Evolutionary conservation across 2,888 invertebrate genomes (phyloP), one percentile per base, ranked within the genome.

Genomic region (Agrochola circellaris): DNA sequence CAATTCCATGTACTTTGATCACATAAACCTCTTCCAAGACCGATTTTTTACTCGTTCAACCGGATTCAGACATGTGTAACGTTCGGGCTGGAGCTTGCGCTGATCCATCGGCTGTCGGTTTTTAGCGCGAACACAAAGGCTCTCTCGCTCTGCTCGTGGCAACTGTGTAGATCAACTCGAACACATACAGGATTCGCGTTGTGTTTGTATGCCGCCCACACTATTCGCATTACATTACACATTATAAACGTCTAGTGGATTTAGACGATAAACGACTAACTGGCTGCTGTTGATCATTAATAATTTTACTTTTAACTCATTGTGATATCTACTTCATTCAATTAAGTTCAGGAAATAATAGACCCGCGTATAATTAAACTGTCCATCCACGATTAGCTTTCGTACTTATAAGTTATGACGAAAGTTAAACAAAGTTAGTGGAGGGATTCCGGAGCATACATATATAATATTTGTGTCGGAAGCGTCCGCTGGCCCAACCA

Each of bases 381-480:
- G 62, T 62, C 62, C 67, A 54, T 58, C 75, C 38, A 60, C 75
- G 70, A 71, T 75, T 75, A 75, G 71, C 68, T 85, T 60, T 71
- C 38, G 26, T 69, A 66, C 58, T 77, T 68, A 68, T 77, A 85
- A 85, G 58, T 78, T 73, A 78, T 71, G 67, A 74, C 48, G 34
- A 85, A 82, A 85, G 65, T 78, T 72, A 42, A n/a, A 66, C 56
- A 48, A 75, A 84, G 74, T 78, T 72, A 42, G 56, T 45, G 48
- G 38, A 58, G 58, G 62, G 64, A 69, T 71, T 73, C 64, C 15
- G 42, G 38, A 48, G 54, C 54, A 51, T 69, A 62, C 8, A 54
- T 30, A 26, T 30, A 75, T 81, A 72, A 51, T 77, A 78, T 75
- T 84, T 72, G 69, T 71, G 62, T 83, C 17, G 51, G 76, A 17